Evolutionary conservation across 2,113 vertebrate genomes (phyloP), one percentile per base, ranked within the genome.

Genomic region (Atherinomorus stipes): DNA sequence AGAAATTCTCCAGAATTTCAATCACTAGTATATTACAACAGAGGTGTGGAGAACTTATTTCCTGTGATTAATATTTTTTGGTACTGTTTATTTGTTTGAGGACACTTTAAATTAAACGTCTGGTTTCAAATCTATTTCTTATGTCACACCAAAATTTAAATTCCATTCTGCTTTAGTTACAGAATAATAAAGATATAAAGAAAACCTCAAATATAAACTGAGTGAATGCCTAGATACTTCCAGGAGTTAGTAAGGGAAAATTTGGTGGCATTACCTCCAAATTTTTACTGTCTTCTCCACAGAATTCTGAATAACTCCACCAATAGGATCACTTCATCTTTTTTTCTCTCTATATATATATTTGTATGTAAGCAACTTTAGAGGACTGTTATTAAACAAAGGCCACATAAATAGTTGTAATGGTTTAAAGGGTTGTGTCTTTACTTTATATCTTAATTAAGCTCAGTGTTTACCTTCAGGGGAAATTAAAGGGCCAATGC

Each of bases 1-100:
- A 49, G 31, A 68, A 62, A 58, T 59, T 78, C 40, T 59, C 6
- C 31, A 25, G 28, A 78, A 64, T 15, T 71, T 67, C 34, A 40
- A 10, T 51, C 1, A 16, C 6, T 19, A n/a, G 1, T 1, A 2
- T 7, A 11, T 42, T 37, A 53, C 37, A 60, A 4, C 6, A 16
- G 2, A 42, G 10, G 9, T 45, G 0, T 21, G 42, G 3, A 23
- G 18, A 64, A 31, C 22, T 34, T 53, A 11, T 51, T 9, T 31
- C 13, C 18, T 42, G 7, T n/a, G 4, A 11, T 42, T 11, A 47
- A 60, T 23, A 5, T 21, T 23, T 12, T 23, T 23, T 25, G 19
- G 21, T 34, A 21, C 2, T 21, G 40, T 70, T 60, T 50, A 1
- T 52, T 52, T 64, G 9, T 26, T 22, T 15, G 1, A 19, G 12